These are phyloP conservation scores for Spilosoma lubricipeda DNA, from an alignment of 2,888 invertebrate species.

Conservation along the genomic window DNA sequence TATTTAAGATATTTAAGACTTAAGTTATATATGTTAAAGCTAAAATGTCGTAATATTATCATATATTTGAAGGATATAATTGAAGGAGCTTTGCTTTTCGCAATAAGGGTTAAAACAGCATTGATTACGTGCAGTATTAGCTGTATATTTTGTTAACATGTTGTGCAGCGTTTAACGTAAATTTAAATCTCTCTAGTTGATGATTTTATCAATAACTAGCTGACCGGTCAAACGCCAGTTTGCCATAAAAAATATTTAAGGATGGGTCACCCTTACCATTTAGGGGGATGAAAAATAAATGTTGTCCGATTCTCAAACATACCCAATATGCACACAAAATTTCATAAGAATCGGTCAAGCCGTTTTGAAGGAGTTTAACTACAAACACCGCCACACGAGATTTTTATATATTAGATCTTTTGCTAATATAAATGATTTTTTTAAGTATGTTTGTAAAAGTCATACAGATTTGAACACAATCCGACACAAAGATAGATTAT, in stretches of 20 bases:
- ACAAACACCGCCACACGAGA: no score
- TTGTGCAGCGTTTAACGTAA: background rate
- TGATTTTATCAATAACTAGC: background rate
- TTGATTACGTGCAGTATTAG: background rate
- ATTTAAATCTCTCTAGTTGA: background rate
- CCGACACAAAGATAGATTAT: background rate
- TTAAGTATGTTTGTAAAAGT: no score
- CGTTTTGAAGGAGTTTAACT: no score
- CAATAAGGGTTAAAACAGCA: background rate
- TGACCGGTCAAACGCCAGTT: no score
- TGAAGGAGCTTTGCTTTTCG: background rate
- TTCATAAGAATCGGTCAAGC: no score
- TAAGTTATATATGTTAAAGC: background rate
- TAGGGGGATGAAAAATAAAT: no score
- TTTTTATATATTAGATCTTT: no score
- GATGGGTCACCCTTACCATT: no score
- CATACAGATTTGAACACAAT: background rate
- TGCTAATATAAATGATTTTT: background rate
- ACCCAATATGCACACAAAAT: no score
- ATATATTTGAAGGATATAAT: background rate
- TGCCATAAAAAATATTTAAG: no score
- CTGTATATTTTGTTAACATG: background rate
- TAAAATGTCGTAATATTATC: background rate
- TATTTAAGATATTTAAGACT: background rate
- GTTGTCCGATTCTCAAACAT: no score